These are phyloP conservation scores for Cydia splendana DNA, from an alignment of 1,140 invertebrate genomes.

Conservation along the genomic window DNA sequence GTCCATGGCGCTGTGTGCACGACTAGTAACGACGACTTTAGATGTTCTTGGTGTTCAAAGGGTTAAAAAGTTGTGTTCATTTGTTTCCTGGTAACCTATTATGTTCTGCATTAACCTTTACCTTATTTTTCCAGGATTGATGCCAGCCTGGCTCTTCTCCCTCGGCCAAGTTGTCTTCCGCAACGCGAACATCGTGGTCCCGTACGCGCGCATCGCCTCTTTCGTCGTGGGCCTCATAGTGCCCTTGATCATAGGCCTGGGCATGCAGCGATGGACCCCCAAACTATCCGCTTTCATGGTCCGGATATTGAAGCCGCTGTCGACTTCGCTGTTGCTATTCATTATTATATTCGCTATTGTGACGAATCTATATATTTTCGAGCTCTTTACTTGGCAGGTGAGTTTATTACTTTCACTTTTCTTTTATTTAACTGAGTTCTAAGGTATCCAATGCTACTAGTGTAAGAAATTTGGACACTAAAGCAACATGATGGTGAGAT, in stretches of 20 bases:
- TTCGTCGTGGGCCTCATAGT: conserved; percentile 90
- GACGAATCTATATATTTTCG: conserved; percentile 95
- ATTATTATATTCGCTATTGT: conserved; percentile 95
- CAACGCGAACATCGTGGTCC: conserved; percentile 86
- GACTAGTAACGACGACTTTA: too few species aligned
- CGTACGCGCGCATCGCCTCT: conserved; percentile 88
- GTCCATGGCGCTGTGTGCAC: too few species aligned
- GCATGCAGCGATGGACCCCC: conserved; percentile 86
- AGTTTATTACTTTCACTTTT: conserved; percentile 50
- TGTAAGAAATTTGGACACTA: too few species aligned
- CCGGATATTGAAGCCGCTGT: conserved; percentile 92
- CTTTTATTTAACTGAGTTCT: neutral
- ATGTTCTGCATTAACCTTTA: too few species aligned
- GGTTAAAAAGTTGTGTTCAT: too few species aligned
- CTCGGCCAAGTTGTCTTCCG: conserved; percentile 91
- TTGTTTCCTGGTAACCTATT: too few species aligned
- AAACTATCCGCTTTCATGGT: conserved; percentile 85
- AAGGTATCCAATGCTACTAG: too few species aligned
- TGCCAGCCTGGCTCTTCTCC: conserved; percentile 97
- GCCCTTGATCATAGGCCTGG: conserved; percentile 90
- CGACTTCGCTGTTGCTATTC: conserved; percentile 90
- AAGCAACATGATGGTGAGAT: too few species aligned
- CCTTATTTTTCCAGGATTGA: conserved; percentile 87
- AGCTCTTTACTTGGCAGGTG: conserved; percentile 93
- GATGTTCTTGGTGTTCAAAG: too few species aligned